Evolutionary conservation across 2,888 invertebrate genomes (phyloP), one percentile per base, ranked within the genome.

Genomic region (Anarsia innoxiella): DNA sequence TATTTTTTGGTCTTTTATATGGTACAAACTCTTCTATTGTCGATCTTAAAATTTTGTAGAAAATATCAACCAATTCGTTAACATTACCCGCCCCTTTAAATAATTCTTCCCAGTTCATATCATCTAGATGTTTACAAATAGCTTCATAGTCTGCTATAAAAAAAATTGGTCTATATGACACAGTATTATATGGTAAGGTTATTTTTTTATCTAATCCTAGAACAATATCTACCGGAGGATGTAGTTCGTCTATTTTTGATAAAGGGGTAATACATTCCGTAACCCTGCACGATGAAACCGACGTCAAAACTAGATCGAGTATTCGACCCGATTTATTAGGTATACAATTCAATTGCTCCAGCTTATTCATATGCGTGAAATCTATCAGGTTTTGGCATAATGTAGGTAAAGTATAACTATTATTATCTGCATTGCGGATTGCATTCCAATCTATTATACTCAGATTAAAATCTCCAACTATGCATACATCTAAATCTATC

Each of bases 401-500:
- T 19, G 19, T 5, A 8, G 19, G 19, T 8, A 19, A 3, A 19
- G 19, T 19, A 8, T 19, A 19, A n/a, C n/a, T n/a, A 8, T 19
- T 19, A 19, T 3, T 19, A 19, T 19, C 4, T 3, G 19, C 4
- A 46, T 12, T n/a, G 23, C 39, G 11, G 10, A 10, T 9, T 8
- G 8, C 8, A 12, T 30, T 6, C 30, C 30, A 31, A 2, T 28
- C 9, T 3, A 28, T 12, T 9, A 2, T 12, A 13, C 30, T n/a
- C n/a, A 30, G 5, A 30, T 30, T 30, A n/a, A 30, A 30, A 15
- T 30, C 30, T 4, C 30, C 30, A 2, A 30, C 4, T 8, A 30
- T 2, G 2, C n/a, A 15, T n/a, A n/a, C 9, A 3, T 1, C 8
- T 6, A 4, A 12, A 10, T 30, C n/a, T 8, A 8, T 28, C 12